Evolutionary conservation across 2,888 invertebrate species (phyloP), one percentile per base, ranked within the genome.

Genomic region (Loripinus fragilis): DNA sequence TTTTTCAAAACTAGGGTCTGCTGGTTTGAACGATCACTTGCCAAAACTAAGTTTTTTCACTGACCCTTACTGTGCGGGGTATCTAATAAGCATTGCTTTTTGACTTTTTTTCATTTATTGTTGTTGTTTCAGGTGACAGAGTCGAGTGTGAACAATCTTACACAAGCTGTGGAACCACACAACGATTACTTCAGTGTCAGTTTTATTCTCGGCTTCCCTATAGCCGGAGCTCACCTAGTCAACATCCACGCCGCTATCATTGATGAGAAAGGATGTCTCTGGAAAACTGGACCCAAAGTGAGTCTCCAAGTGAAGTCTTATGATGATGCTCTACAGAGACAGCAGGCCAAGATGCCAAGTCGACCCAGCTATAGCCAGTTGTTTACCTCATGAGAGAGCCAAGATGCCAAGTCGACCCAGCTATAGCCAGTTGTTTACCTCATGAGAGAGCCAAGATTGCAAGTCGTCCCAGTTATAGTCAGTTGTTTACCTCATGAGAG

Each of bases 121-220:
- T n/a, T n/a, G n/a, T n/a, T n/a, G n/a, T 78, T 83, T 12, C 87
- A 92, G 92, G 71, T 71, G 5, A 82, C 86, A 45, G 91, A 91
- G 38, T 76, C 86, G 25, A 89, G 89, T 1, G 88, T 86, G 10
- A 92, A 91, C 83, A 93, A 94, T 0, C 94, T 97, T 71, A 96
- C 96, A 38, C 97, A 98, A 93, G 97, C 96, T 0, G 97, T 98
- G 2, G 95, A 96, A 15, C 98, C 98, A 0, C 97, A 98, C 90
- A 96, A 97, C 38, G 98, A 99, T 92, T 98, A 98, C 94, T 98
- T 99, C 94, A 97, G 97, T 0, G 97, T 97, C 0, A 97, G 97
- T 93, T 98, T 98, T 94, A 94, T 99, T 69, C 95, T 99, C 48
- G 95, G 96, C 0, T 96, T 97, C 28, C 92, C 93, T 3, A 86